These are phyloP conservation scores for Lasioglossum morio DNA, from an alignment of 2,888 invertebrate species.

Conservation along the genomic window DNA sequence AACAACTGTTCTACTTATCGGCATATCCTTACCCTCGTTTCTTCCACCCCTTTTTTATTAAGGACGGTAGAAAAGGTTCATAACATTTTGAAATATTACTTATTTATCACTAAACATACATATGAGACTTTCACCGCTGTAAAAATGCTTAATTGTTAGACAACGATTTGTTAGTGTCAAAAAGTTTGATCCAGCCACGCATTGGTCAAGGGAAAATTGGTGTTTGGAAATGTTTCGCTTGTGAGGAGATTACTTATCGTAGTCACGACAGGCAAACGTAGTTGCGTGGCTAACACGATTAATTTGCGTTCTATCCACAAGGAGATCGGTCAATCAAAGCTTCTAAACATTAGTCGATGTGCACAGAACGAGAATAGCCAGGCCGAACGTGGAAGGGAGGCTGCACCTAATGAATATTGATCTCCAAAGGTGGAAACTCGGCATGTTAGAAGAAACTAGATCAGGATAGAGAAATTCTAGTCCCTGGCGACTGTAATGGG, in stretches of 20 bases:
- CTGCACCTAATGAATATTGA: slow-evolving; percentile 71
- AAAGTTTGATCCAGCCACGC: not conserved
- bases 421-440: slow-evolving; percentile 56
- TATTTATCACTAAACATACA: not conserved
- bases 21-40: slow-evolving; percentile 21
- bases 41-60: not conserved
- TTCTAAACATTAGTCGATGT: slow-evolving; percentile 60
- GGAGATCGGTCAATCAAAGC: slow-evolving; percentile 66
- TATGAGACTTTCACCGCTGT: not conserved
- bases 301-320: slow-evolving; percentile 35
- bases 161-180: not conserved
- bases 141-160: not conserved
- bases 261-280: slow-evolving; percentile 21
- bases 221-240: slow-evolving; percentile 20
- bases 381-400: slow-evolving; percentile 1
- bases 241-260: slow-evolving; percentile 19
- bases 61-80: slow-evolving; percentile 13
- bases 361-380: slow-evolving; percentile 20
- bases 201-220: slow-evolving; percentile 1
- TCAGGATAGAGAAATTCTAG: slow-evolving; percentile 76
- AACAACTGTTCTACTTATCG: slow-evolving; percentile 42
- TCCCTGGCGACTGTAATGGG: slow-evolving; percentile 76
- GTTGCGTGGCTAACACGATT: slow-evolving; percentile 25
- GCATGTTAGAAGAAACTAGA: slow-evolving; percentile 69
- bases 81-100: not conserved